Percentiles rank a stretch among this genome's conserved stretches.
Evolutionary conservation across 2,113 vertebrate species (phyloP).

Genomic region (Aythya baeri): DNA sequence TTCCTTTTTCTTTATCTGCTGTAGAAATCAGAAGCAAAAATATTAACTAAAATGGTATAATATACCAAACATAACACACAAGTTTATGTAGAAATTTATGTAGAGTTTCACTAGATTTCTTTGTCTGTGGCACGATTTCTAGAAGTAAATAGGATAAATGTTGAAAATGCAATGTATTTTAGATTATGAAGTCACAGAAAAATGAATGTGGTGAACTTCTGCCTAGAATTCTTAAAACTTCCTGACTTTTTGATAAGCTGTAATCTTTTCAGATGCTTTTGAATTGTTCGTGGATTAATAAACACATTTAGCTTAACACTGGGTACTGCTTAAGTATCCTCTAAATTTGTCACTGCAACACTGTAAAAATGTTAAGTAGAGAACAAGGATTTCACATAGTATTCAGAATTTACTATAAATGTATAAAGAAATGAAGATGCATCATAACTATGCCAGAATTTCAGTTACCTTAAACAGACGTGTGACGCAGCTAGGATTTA

Average conservation of each 20-base stretch:
- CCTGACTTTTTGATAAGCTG: neutral
- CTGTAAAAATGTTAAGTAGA: neutral
- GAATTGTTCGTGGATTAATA: neutral
- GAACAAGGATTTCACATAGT: neutral
- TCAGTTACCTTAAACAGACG: neutral
- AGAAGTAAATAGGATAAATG: neutral
- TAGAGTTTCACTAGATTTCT: neutral
- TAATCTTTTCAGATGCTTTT: neutral
- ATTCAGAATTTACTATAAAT: neutral
- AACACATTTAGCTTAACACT: neutral
- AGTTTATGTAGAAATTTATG: neutral
- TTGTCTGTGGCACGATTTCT: neutral
- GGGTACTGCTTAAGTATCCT: neutral
- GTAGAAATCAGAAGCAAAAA: neutral
- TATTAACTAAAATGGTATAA: neutral
- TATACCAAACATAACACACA: neutral
- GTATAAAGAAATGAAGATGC: neutral
- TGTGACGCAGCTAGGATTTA: neutral
- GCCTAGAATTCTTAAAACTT: neutral
- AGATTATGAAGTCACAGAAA: neutral
- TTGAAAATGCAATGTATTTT: neutral
- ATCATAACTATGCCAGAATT: neutral
- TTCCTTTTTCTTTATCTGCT: neutral
- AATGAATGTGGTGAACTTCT: neutral
- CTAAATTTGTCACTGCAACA: neutral